Percentiles rank a stretch among this genome's conserved stretches.
Conservation (phyloP, 2,888 invertebrate genomes). For the Dorcus hopei region DNA sequence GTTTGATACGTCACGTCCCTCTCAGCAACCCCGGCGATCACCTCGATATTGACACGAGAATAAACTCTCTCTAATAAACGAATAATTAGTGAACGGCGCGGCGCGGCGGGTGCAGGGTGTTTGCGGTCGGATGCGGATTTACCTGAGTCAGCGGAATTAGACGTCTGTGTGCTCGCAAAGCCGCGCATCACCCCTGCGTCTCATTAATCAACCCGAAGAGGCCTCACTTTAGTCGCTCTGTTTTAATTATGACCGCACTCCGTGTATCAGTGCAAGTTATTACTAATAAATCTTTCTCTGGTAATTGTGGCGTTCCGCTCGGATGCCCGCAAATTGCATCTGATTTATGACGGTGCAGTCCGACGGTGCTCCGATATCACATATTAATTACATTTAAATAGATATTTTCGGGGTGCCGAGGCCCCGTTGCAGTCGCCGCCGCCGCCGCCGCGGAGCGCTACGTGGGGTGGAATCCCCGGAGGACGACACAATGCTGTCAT, state of each 20-base stretch:
- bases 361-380: constrained; percentile 15
- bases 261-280: constrained; percentile 37
- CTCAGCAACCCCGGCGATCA: constrained; percentile 14
- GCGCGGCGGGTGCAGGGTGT: constrained; percentile 23
- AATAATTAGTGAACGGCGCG: constrained; percentile 35
- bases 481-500: constrained; percentile 33
- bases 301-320: constrained; percentile 40
- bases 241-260: constrained; percentile 40
- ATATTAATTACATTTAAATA: constrained; percentile 8
- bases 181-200: constrained; percentile 30
- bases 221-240: constrained; percentile 30
- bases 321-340: constrained; percentile 41
- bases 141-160: constrained; percentile 43
- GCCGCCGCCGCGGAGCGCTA: background rate
- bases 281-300: constrained; percentile 40
- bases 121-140: constrained; percentile 35
- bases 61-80: constrained; percentile 32
- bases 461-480: constrained; percentile 4
- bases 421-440: background rate
- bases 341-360: constrained; percentile 38
- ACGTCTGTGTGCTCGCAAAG: constrained; percentile 31
- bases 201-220: constrained; percentile 40
- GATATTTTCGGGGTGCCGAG: constrained; percentile 1
- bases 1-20: constrained; percentile 47
- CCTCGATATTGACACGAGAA: constrained; percentile 31